These are phyloP conservation scores for Gallinago jamesoni DNA, from an alignment of 2,113 vertebrate genomes.

Conservation along the genomic window DNA sequence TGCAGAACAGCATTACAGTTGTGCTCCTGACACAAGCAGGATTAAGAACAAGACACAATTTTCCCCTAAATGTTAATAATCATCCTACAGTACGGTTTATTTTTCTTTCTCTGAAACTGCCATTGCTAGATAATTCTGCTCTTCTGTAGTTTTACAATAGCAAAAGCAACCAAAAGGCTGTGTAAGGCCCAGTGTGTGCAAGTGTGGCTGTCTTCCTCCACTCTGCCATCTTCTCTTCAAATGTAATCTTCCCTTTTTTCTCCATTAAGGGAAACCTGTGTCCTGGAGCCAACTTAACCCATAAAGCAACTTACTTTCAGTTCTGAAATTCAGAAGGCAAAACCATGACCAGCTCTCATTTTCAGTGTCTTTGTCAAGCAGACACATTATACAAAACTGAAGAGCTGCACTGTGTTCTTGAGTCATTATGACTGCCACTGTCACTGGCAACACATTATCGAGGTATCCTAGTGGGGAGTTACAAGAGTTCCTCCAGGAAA, in stretches of 20 bases:
- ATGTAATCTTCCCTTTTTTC: background rate
- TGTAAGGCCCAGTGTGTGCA: background rate
- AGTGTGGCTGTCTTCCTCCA: background rate
- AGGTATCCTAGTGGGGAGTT: background rate
- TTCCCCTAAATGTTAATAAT: background rate
- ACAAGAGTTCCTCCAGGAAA: background rate
- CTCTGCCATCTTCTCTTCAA: background rate
- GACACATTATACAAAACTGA: background rate
- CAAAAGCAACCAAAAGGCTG: background rate
- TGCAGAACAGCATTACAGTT: background rate
- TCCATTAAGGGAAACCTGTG: background rate
- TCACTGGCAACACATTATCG: background rate
- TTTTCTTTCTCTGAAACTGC: background rate
- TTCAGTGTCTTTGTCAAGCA: background rate
- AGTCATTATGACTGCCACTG: background rate
- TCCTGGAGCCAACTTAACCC: background rate
- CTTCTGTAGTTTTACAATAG: background rate
- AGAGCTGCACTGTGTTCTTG: background rate
- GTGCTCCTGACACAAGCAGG: background rate
- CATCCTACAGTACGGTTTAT: background rate
- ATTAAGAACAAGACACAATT: background rate
- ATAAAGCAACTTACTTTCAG: background rate
- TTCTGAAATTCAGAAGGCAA: background rate
- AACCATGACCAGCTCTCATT: background rate
- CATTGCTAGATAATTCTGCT: background rate